Evolutionary conservation across 2,797 vertebrate genomes (phyloP).

Genomic region (Phoeniculus purpureus): DNA sequence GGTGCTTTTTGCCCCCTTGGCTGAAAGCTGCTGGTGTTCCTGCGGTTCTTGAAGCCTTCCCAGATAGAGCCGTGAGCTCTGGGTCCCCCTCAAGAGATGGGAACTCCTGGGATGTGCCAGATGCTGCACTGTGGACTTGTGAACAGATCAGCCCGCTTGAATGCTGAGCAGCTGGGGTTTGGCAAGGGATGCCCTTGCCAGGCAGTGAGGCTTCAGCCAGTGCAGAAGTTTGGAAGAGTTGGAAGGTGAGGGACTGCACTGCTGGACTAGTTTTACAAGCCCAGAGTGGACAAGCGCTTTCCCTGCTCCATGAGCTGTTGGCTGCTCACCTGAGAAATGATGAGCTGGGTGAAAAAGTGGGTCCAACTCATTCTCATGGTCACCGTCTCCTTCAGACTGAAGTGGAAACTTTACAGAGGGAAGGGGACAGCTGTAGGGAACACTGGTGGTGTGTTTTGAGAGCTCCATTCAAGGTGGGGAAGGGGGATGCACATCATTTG

Average conservation of each 20-base stretch:
- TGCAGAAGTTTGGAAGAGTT: not conserved
- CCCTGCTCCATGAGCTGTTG: not conserved
- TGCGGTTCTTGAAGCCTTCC: not conserved
- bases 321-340: not conserved
- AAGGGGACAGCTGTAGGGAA: not conserved
- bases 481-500: not conserved
- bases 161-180: not conserved
- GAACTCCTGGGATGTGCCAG: fast-evolving
- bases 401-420: not conserved
- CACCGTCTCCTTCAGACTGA: not conserved
- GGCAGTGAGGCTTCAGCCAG: not conserved
- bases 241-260: not conserved
- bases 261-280: not conserved
- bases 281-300: not conserved
- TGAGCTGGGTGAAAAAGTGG: not conserved
- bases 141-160: not conserved
- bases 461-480: not conserved
- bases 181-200: not conserved
- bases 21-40: not conserved
- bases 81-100: not conserved
- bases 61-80: not conserved
- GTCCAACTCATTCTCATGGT: not conserved
- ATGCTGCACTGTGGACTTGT: fast-evolving
- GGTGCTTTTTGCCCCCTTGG: not conserved
- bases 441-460: fast-evolving